Conservation (phyloP, 2,888 invertebrate genomes). For the Pheosia tremula region DNA sequence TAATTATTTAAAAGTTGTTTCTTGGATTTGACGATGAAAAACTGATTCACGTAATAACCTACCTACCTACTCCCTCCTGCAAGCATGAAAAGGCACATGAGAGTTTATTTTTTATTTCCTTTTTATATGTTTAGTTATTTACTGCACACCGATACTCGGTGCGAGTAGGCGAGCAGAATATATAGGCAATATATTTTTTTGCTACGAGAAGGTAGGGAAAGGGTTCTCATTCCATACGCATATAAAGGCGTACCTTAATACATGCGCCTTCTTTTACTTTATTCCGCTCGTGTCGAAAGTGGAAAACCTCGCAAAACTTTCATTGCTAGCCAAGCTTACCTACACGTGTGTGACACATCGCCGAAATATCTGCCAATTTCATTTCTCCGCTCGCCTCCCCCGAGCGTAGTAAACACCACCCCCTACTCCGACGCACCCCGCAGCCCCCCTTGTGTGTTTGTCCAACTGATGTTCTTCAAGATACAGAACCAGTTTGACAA, state of each 20-base stretch:
- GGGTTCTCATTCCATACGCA: constrained; percentile 49
- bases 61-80: too few species aligned
- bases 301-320: constrained; percentile 76
- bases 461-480: constrained; percentile 76
- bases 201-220: constrained; percentile 40
- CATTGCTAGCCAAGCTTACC: constrained; percentile 70
- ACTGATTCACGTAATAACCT: too few species aligned
- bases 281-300: constrained; percentile 71
- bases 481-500: constrained; percentile 59
- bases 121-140: constrained; percentile 41
- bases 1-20: too few species aligned
- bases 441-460: constrained; percentile 60
- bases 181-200: constrained; percentile 60
- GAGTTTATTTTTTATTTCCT: constrained; percentile 14
- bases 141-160: constrained; percentile 41
- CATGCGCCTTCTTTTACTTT: constrained; percentile 65
- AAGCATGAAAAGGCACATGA: too few species aligned
- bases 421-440: constrained; percentile 46
- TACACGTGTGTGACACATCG: constrained; percentile 76
- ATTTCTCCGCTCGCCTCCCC: constrained; percentile 78
- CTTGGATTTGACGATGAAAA: too few species aligned
- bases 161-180: constrained; percentile 42
- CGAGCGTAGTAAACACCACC: constrained; percentile 78
- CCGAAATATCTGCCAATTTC: constrained; percentile 82
- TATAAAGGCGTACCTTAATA: constrained; percentile 51